Conservation (phyloP, 2,888 invertebrate species). For the Diplazon laetatorius region DNA sequence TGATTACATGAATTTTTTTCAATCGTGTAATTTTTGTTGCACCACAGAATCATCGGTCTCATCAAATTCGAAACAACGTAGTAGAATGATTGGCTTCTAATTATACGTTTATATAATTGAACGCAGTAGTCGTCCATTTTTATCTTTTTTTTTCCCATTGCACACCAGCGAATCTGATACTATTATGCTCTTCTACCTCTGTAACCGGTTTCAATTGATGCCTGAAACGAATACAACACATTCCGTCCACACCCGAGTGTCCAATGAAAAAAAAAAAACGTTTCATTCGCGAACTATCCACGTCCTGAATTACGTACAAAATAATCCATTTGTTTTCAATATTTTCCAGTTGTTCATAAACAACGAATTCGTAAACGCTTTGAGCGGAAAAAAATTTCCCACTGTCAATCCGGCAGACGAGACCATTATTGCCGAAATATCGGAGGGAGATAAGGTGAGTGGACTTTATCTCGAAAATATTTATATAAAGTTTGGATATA, state of each 20-base stretch:
- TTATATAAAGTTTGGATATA: too few relatives aligned
- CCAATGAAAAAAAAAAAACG: too few relatives aligned
- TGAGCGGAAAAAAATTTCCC: conserved; percentile 92
- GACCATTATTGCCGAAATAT: conserved; percentile 88
- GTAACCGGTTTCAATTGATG: conserved; percentile 29
- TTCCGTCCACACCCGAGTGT: background rate
- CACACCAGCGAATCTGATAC: conserved; percentile 3
- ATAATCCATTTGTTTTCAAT: background rate
- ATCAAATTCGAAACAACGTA: too few relatives aligned
- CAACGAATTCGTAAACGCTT: conserved; percentile 92
- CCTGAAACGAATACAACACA: background rate
- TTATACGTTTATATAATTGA: too few relatives aligned
- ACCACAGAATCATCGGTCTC: too few relatives aligned
- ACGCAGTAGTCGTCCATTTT: too few relatives aligned
- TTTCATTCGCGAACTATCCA: too few relatives aligned
- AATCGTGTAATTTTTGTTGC: too few relatives aligned
- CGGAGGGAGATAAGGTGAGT: conserved; percentile 92
- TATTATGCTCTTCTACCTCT: background rate
- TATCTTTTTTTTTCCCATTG: background rate
- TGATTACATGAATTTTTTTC: too few relatives aligned
- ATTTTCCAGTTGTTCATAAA: conserved; percentile 90
- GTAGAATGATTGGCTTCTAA: too few relatives aligned
- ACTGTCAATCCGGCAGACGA: conserved; percentile 93
- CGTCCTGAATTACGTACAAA: too few relatives aligned
- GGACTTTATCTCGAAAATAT: conserved; percentile 20